Evolutionary conservation across 2,113 vertebrate species (phyloP), one percentile per base, ranked within the genome.

Genomic region (Hemichromis elongatus): DNA sequence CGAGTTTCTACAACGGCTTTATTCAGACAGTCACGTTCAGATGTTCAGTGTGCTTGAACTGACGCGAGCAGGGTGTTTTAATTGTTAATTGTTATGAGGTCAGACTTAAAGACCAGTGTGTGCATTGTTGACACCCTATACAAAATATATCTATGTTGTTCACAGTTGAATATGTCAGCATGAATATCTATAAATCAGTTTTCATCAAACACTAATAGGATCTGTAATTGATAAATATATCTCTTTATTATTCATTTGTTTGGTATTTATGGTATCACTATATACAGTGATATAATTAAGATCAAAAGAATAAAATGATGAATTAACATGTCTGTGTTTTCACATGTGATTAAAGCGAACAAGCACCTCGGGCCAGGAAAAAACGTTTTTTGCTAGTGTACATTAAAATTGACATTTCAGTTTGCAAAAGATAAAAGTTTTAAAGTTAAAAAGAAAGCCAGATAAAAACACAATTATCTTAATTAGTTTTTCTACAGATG

Each of bases 401-500:
- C 9, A 5, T 35, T 54, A 40, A 26, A 9, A 19, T 54, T 14
- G 45, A 75, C 45, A 50, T 75, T 75, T 57, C 11, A 13, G 16
- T 80, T 28, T 77, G 45, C 30, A 59, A 81, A 35, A 12, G 12
- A 68, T 63, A 26, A 75, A 35, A 7, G 26, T 11, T 55, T 18
- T 75, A 75, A 75, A 50, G 26, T 75, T n/a, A 52, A 33, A 70
- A 86, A 84, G 10, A 61, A 52, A 54, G 33, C 53, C 40, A 85
- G 54, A 56, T 54, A 54, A 66, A 28, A 19, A 77, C 16, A 57
- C 56, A 68, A 63, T 77, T 45, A 57, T 78, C 26, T 61, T 89
- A 84, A 89, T 89, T 85, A 61, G 80, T 53, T 88, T 86, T 86
- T 59, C 75, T 37, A 50, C 77, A 92, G 63, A 87, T 82, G 68